Percentiles rank a stretch among this genome's conserved stretches.
phyloP scores from a whole-genome alignment of 2,888 invertebrate species.

The Ennomos erosarius region DNA sequence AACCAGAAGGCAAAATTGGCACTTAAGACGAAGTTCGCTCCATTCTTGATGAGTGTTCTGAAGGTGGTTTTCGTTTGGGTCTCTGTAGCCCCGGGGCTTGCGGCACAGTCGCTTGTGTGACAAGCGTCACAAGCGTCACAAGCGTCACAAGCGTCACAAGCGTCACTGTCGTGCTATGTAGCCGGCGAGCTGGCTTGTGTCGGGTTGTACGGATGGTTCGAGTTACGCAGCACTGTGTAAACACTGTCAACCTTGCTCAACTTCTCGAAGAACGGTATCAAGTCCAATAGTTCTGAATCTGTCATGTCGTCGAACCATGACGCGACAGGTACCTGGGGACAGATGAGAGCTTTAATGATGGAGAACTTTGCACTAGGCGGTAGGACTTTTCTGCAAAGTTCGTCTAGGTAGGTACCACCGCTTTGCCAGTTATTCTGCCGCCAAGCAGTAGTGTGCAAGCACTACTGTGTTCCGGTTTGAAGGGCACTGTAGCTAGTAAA shows the following conservation, averaged over 20 bases:
- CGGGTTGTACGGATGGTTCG: constrained; percentile 92
- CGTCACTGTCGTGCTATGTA: constrained; percentile 63
- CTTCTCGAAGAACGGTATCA: constrained; percentile 99
- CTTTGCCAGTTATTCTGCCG: too few relatives aligned
- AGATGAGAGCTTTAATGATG: not conserved
- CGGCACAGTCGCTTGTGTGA: constrained; percentile 2
- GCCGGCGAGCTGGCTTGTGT: constrained; percentile 74
- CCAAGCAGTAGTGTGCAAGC: too few relatives aligned
- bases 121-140: constrained; percentile 1
- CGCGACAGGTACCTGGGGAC: constrained; percentile 95
- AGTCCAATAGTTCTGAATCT: constrained; percentile 97
- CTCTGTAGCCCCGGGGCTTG: constrained; percentile 7
- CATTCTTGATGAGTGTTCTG: constrained; percentile 60
- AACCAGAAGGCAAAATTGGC: constrained; percentile 86
- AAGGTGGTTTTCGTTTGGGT: constrained; percentile 42
- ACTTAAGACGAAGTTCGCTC: constrained; percentile 80
- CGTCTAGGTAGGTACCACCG: too few relatives aligned
- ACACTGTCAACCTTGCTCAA: constrained; percentile 98
- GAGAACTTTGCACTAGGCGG: too few relatives aligned
- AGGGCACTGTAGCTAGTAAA: too few relatives aligned
- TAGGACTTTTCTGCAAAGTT: too few relatives aligned
- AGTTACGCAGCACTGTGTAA: constrained; percentile 96
- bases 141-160: constrained; percentile 11
- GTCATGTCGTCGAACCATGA: constrained; percentile 99
- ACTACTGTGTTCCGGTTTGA: too few relatives aligned